Conservation (phyloP, 2,113 vertebrate species). For the Sturnus vulgaris region DNA sequence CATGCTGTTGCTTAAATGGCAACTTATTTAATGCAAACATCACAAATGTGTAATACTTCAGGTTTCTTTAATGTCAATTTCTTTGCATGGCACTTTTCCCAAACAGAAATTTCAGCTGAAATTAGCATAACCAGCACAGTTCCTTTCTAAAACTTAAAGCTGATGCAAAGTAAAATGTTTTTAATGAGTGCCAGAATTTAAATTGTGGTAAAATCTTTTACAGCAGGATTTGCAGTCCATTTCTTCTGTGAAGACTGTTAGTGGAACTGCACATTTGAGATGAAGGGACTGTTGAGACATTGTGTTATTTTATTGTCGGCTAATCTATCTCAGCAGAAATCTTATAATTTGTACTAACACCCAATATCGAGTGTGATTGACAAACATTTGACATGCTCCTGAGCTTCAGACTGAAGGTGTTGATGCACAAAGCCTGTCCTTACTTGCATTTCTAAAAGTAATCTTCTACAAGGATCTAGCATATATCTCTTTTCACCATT, state of each 20-base stretch:
- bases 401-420: neutral
- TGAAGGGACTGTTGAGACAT: neutral
- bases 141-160: neutral
- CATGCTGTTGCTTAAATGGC: neutral
- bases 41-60: neutral
- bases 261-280: neutral
- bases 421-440: neutral
- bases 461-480: neutral
- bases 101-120: neutral
- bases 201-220: neutral
- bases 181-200: neutral
- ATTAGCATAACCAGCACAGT: neutral
- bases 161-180: neutral
- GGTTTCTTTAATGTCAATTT: neutral
- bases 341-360: neutral
- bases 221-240: neutral
- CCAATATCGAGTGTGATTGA: neutral
- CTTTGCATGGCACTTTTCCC: neutral
- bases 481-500: neutral
- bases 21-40: neutral
- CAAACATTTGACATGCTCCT: neutral
- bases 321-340: neutral
- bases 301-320: neutral
- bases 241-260: neutral
- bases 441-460: neutral